A percentile compares a stretch with the other conserved stretches of the same genome.
phyloP scores from a whole-genome alignment of 2,113 vertebrate genomes.

The Micronycteris hirsuta region DNA sequence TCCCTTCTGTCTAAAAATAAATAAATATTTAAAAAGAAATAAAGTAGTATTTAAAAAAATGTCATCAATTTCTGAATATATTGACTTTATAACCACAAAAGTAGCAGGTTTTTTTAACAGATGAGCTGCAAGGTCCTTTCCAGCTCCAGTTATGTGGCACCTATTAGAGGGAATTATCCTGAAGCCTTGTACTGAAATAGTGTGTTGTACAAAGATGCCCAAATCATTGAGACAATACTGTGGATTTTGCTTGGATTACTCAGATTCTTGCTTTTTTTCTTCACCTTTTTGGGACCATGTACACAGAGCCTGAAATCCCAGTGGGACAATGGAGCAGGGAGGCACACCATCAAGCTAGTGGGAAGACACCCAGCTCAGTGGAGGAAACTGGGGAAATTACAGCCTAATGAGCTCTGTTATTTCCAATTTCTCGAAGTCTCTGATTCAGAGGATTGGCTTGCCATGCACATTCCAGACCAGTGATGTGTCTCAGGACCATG shows the following conservation, averaged over 20 bases:
- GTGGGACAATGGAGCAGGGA: neutral
- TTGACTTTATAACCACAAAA: too few relatives aligned
- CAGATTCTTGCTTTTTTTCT: neutral
- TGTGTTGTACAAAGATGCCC: neutral
- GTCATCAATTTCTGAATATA: too few relatives aligned
- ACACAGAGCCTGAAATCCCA: neutral
- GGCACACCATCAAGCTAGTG: neutral
- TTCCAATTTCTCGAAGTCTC: conserved; percentile 65
- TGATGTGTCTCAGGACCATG: conserved; percentile 57
- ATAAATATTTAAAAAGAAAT: too few relatives aligned
- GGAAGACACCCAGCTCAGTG: conserved; percentile 47
- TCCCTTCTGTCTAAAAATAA: too few relatives aligned
- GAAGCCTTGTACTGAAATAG: neutral
- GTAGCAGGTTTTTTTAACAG: conserved; percentile 11
- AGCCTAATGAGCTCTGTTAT: conserved; percentile 60
- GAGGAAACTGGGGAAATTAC: conserved; percentile 67
- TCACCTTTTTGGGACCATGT: neutral
- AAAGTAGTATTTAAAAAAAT: too few relatives aligned
- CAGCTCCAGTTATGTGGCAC: neutral
- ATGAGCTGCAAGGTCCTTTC: neutral
- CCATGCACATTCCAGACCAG: conserved; percentile 66
- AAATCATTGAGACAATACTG: conserved; percentile 15
- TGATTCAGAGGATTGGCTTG: conserved; percentile 68
- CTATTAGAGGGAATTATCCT: neutral
- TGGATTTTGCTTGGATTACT: conserved; percentile 26